phyloP scores from a whole-genome alignment of 2,797 vertebrate genomes.

The Acrocephalus scirpaceus region DNA sequence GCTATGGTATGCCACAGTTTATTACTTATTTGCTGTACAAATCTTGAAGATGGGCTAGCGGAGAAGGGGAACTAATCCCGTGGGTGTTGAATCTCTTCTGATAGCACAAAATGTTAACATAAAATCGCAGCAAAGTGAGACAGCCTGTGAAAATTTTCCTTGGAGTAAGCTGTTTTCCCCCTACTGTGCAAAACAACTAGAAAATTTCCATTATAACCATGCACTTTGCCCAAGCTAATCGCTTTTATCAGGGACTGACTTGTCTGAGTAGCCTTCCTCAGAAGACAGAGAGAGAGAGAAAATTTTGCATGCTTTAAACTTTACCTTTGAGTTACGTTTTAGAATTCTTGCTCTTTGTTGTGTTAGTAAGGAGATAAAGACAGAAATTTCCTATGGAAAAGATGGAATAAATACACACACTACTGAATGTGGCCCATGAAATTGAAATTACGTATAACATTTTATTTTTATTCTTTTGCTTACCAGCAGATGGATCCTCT shows the following conservation, averaged over 20 bases:
- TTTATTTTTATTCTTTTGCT: neutral
- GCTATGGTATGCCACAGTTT: neutral
- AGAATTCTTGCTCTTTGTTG: neutral
- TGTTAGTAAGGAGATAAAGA: neutral
- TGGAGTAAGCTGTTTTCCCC: conserved; percentile 1
- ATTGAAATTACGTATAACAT: neutral
- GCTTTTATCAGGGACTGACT: neutral
- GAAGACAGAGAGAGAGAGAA: neutral
- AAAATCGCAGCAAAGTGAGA: conserved; percentile 25
- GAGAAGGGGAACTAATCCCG: neutral
- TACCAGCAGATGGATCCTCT: neutral
- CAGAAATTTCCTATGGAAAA: neutral
- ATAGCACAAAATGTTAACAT: neutral
- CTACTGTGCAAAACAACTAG: conserved; percentile 7
- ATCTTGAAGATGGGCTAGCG: neutral
- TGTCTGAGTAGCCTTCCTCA: neutral
- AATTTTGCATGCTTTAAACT: neutral
- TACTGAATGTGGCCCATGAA: neutral
- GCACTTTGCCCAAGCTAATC: neutral
- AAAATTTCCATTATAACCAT: conserved; percentile 46
- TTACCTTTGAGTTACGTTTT: neutral
- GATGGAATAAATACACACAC: neutral
- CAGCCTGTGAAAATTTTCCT: neutral
- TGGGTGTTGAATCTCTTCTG: conserved; percentile 12
- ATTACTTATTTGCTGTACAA: neutral